Evolutionary conservation across 2,113 vertebrate genomes (phyloP).

Genomic region (Chlorodrepanis virens): DNA sequence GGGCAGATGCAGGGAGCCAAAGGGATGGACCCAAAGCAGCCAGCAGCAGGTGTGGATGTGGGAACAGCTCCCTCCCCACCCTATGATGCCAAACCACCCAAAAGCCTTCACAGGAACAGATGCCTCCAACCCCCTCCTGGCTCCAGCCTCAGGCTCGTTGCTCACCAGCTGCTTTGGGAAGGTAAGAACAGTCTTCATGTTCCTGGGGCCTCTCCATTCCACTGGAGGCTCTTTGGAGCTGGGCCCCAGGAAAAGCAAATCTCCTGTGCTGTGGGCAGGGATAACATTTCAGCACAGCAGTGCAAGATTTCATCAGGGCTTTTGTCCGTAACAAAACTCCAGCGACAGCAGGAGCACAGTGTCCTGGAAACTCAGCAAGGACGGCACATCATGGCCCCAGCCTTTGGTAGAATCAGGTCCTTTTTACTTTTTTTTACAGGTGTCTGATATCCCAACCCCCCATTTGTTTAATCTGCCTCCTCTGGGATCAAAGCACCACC

Average conservation of each 20-base stretch:
- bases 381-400: background rate
- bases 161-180: background rate
- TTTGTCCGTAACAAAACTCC: background rate
- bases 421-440: background rate
- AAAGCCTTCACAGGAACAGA: rapidly evolving
- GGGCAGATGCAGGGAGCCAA: background rate
- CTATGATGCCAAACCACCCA: rapidly evolving
- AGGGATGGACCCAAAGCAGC: background rate
- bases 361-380: background rate
- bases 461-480: background rate
- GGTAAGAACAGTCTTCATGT: background rate
- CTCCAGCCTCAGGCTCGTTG: background rate
- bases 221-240: background rate
- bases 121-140: background rate
- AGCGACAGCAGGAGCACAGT: rapidly evolving
- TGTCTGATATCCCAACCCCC: background rate
- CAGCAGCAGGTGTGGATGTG: background rate
- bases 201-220: background rate
- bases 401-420: background rate
- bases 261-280: background rate
- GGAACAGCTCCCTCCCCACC: background rate
- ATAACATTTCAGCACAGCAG: background rate
- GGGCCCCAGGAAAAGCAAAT: background rate
- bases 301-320: background rate
- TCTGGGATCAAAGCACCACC: rapidly evolving